Evolutionary conservation across 35 echinoderm and acorn worm genomes (phyloP), one percentile per base, ranked within the genome.

Genomic region (Apostichopus parvimensis): DNA sequence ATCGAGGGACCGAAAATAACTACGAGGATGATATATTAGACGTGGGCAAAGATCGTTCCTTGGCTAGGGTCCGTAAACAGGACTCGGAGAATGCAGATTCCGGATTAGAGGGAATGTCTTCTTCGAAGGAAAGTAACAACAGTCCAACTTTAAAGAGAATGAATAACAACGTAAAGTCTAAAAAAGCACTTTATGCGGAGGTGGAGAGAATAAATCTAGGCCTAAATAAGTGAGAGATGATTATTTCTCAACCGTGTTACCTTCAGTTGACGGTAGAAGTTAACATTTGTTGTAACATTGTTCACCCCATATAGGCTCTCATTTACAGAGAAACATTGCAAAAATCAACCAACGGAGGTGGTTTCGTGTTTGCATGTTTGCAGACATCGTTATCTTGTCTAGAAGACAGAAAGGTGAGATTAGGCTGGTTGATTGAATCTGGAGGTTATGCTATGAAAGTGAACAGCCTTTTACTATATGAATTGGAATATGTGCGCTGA

Each of bases 181-280:
- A 88, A 66, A 88, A 88, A 54, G 86, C 60, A 5, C 17, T 88
- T 8, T 88, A 88, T 54, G 86, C 86, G 6, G 86, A 58, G 8
- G 86, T 88, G 3, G 86, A 88, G 64, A 72, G 61, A 21, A 72
- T 65, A 21, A 88, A 88, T 72, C 64, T 88, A 21, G 21, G 57
- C 3, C 12, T 53, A 80, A 4, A 55, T 25, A 14, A 20, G 68
- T 12, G 75, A 77, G 0, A 7, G 24, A 77, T 17, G 73, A 77
- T 77, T 77, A 77, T 6, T 6, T 77, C 12, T 72, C 4, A 72
- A 20, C 18, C 18, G 75, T 61, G 58, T 8, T 61, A 61, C 12
- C 58, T 61, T 61, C 8, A 61, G 34, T 45, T 45, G 34, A 45
- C 34, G 34, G 34, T 45, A 45, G 34, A 45, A 45, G 34, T 45